phyloP scores from a whole-genome alignment of 2,113 vertebrate genomes.

The Synchiropus splendidus region DNA sequence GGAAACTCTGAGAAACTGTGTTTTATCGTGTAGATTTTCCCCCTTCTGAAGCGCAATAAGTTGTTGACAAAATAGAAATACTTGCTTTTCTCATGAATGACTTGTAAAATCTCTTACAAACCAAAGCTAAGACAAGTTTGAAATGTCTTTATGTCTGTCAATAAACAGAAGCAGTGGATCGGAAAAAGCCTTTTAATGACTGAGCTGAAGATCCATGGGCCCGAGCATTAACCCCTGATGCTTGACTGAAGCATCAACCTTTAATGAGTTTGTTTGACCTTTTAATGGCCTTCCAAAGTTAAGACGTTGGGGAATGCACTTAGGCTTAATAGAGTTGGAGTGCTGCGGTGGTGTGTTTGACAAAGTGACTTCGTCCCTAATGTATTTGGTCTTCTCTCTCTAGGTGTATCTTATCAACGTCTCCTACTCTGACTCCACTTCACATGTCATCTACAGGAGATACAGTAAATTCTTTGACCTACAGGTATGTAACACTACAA shows the following conservation, averaged over 20 bases:
- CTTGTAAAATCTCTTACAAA: no score
- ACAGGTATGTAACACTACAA: slow-evolving; percentile 69
- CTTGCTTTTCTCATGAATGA: no score
- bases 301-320: slow-evolving; percentile 30
- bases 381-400: slow-evolving; percentile 24
- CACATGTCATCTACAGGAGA: slow-evolving; percentile 86
- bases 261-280: slow-evolving; percentile 53
- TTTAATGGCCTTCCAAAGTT: slow-evolving; percentile 18
- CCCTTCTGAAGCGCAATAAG: not conserved
- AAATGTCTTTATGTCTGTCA: no score
- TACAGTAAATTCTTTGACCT: slow-evolving; percentile 98
- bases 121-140: no score
- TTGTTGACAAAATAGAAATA: slow-evolving; percentile 10
- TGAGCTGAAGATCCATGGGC: slow-evolving; percentile 17
- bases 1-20: not conserved
- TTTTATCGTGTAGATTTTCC: slow-evolving; percentile 8
- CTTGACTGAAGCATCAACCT: slow-evolving; percentile 26
- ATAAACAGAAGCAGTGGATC: no score
- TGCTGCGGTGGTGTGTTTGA: slow-evolving; percentile 22
- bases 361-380: slow-evolving; percentile 31
- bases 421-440: slow-evolving; percentile 85
- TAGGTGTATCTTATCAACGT: slow-evolving; percentile 95
- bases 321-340: slow-evolving; percentile 14
- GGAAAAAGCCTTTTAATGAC: not conserved
- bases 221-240: slow-evolving; percentile 19